Evolutionary conservation across 2,113 vertebrate species (phyloP).

Genomic region (Pogona vitticeps): DNA sequence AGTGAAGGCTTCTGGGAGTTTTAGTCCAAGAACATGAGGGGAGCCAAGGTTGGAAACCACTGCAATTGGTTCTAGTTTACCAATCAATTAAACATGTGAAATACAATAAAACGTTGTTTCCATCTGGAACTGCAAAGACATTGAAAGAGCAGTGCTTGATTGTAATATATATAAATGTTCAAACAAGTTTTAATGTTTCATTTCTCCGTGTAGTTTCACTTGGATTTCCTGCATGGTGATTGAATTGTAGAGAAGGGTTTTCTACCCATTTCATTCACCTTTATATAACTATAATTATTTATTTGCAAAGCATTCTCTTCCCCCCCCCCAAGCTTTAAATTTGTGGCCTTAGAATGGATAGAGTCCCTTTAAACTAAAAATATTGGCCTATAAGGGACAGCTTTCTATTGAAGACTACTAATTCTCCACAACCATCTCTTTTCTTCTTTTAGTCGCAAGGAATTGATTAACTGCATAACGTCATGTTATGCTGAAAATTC

Average conservation of each 20-base stretch:
- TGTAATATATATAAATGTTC: rapidly evolving
- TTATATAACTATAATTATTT: neutral
- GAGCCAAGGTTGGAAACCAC: neutral
- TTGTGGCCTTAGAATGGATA: slow-evolving; percentile 28
- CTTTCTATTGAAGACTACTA: slow-evolving; percentile 50
- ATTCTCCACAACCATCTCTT: slow-evolving; percentile 38
- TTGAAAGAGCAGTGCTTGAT: neutral
- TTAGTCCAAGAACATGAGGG: neutral
- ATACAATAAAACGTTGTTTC: neutral
- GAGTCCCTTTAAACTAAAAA: slow-evolving; percentile 42
- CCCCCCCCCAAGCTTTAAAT: neutral
- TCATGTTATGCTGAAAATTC: slow-evolving; percentile 30
- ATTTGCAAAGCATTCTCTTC: neutral
- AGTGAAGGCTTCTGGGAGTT: too few species aligned
- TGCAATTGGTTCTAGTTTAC: neutral
- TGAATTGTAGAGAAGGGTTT: slow-evolving; percentile 53
- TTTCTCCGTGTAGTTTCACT: slow-evolving; percentile 56
- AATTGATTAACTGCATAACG: slow-evolving; percentile 52
- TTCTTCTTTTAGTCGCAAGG: slow-evolving; percentile 50
- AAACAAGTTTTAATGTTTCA: slow-evolving; percentile 55
- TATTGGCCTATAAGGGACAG: slow-evolving; percentile 59
- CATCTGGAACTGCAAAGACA: neutral
- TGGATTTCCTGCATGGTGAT: slow-evolving; percentile 58
- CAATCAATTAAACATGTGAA: neutral
- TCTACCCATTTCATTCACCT: slow-evolving; percentile 27